Base-by-base conservation (phyloP, 2,888 invertebrate species). In the Lithophane leautieri region DNA sequence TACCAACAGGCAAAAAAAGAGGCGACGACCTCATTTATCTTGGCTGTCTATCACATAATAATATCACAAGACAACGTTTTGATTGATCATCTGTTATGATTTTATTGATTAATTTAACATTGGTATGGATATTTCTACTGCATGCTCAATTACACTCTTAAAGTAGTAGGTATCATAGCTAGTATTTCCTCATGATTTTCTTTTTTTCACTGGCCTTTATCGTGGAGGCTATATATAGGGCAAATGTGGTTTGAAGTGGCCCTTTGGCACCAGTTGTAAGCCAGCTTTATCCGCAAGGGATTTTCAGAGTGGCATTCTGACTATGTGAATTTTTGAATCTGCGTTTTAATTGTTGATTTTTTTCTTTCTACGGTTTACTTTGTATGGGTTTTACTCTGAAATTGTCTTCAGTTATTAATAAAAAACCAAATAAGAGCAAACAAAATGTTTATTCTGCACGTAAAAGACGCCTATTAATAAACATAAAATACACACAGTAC, bases 241-340 rank as follows among this genome's bases (percentile, higher is more conserved):
- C 71, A 44, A 79, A 84, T 69, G 58, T 80, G 73, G 54, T 65
- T 84, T 68, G 58, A 73, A 84, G 80, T 63, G 62, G 44, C 28
- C 44, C 60, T 81, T 80, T 84, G 62, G 69, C 69, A 78, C 16
- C 58, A 68, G 65, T 66, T 50, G 52, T 66, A 73, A 75, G 65
- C 54, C 42, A 71, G 70, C 54, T 80, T 79, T 70, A 58, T 67
- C 60, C 61, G 4, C 50, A 52, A 56, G 66, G 28, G 66, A 56
- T 83, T 79, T 81, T 83, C 22, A 67, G 16, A 78, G 25, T 56
- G 16, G 66, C 63, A 56, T 83, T 56, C 25, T 34, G 70, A 25
- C 60, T 60, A 42, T 65, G 58, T 70, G 56, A 52, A 40, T 61
- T 78, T 79, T 66, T 70, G 16, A 56, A 14, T 58, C 22, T 47